Evolutionary conservation across 2,113 vertebrate species (phyloP).

Genomic region (Verasper variegatus): DNA sequence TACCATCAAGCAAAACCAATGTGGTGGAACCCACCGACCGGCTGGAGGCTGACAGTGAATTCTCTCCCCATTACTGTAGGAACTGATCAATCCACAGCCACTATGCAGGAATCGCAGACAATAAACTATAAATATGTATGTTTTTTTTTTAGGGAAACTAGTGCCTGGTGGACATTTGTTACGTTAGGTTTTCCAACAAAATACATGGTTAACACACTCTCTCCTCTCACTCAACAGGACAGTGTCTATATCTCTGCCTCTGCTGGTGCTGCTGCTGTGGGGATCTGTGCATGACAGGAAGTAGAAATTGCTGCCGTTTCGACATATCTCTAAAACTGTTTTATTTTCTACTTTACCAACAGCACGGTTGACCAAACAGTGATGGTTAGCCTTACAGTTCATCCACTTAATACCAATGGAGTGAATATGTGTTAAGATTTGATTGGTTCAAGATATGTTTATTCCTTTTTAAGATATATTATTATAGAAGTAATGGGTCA

Average conservation of each 20-base stretch:
- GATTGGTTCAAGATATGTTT: background rate
- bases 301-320: background rate
- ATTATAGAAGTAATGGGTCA: background rate
- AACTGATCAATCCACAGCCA: constrained; percentile 59
- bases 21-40: constrained; percentile 71
- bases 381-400: background rate
- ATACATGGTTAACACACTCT: background rate
- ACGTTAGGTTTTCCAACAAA: constrained; percentile 14
- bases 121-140: constrained; percentile 52
- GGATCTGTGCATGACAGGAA: constrained; percentile 1
- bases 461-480: background rate
- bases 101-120: constrained; percentile 18
- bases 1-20: constrained; percentile 74
- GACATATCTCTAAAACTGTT: background rate
- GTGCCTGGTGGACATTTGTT: constrained; percentile 33
- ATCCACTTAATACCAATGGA: background rate
- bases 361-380: background rate
- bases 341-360: background rate
- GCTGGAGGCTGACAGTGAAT: constrained; percentile 60
- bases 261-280: background rate
- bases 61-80: constrained; percentile 41
- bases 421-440: background rate
- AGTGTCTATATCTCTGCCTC: background rate
- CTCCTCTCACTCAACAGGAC: background rate
- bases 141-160: constrained; percentile 20